Base-by-base conservation (phyloP, 2,888 invertebrate species). In the Hipparchia semele region DNA sequence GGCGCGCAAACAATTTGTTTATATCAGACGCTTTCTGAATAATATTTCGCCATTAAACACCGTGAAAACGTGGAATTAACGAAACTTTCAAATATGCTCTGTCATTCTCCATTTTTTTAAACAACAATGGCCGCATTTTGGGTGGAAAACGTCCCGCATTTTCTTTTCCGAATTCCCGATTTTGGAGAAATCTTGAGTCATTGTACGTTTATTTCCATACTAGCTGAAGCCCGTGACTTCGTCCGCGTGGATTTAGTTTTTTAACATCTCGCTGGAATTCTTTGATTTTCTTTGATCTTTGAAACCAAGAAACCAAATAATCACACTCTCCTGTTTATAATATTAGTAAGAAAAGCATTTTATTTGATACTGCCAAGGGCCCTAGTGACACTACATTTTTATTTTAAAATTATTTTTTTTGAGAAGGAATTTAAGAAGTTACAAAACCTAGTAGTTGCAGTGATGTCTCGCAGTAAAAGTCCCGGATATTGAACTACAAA, bases 51-150 rank as follows among this genome's bases (percentile, higher is more conserved):
- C 67, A 62, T 70, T 69, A 61, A 69, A 64, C 49, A 54, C 60
- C 66, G 62, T 53, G 59, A 68, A 74, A 78, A 71, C 51, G 69
- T 74, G 46, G 71, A 72, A 73, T 75, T 71, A 64, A 59, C 45
- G 23, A 72, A 75, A 76, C 72, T 76, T 77, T 75, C 68, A 74
- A 76, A 74, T 72, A 70, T 72, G 76, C 76, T 23, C n/a, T 56
- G 70, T 78, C 75, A 77, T 66, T 54, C 54, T 33, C 62, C 62
- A 51, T 58, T 59, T 61, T 73, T 75, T 74, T 70, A 73, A 23
- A 75, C 72, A 74, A 72, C 65, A 68, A 72, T 68, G 72, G 71
- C 46, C 58, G 67, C 45, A 12, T 62, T 64, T 59, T 12, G 60
- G 60, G 6, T 6, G 60, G 39, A 10, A 10, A 45, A 12, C 39